phyloP scores from a whole-genome alignment of 2,888 invertebrate genomes.

The Calliphora vomitoria region DNA sequence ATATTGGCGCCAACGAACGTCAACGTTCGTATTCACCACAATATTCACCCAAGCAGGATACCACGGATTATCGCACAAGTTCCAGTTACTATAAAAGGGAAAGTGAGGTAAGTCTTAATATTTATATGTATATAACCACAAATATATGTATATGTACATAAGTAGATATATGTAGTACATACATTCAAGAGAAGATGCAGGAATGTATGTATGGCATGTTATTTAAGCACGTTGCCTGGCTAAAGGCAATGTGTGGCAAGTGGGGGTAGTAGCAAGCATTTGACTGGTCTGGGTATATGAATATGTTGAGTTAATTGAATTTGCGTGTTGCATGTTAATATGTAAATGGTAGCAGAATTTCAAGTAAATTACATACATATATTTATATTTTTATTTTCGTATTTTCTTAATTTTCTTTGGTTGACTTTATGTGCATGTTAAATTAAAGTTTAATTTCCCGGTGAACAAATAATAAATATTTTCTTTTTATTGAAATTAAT shows the following conservation, averaged over 20 bases:
- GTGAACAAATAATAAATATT: not conserved
- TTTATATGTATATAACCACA: not conserved
- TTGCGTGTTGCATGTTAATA: conserved; percentile 65
- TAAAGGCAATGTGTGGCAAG: not conserved
- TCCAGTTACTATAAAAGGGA: conserved; percentile 84
- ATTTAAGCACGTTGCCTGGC: not conserved
- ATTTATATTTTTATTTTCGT: conserved; percentile 21
- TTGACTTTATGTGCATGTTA: conserved; percentile 49
- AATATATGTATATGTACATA: not conserved
- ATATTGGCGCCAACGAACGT: conserved; percentile 75
- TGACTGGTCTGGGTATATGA: not conserved
- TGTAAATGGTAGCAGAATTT: conserved; percentile 27
- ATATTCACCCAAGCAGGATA: conserved; percentile 83
- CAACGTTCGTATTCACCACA: conserved; percentile 84
- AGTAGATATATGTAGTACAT: too few relatives aligned
- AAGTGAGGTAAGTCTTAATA: conserved; percentile 81
- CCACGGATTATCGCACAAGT: conserved; percentile 82
- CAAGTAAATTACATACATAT: conserved; percentile 32
- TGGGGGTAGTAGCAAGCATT: not conserved
- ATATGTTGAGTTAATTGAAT: conserved; percentile 54
- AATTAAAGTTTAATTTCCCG: conserved; percentile 44
- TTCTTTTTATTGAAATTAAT: conserved; percentile 24
- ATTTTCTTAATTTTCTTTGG: conserved; percentile 18
- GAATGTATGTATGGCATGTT: not conserved
- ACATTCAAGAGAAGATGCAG: not conserved